Conservation (phyloP, 1,140 invertebrate genomes). For the Idris sp. region DNA sequence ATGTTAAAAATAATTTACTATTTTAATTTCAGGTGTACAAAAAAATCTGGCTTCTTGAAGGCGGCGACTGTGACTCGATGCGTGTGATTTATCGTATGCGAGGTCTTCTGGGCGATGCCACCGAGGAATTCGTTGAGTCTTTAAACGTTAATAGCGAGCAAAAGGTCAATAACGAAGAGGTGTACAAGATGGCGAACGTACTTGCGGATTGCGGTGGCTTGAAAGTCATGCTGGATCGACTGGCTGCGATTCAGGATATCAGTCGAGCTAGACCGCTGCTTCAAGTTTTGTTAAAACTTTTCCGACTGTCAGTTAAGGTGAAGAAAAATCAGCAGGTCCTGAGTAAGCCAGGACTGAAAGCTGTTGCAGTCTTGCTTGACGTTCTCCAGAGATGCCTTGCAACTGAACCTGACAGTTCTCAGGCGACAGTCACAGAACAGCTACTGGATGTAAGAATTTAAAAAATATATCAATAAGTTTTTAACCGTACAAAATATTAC, state of each 20-base stretch:
- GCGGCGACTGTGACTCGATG: conserved; percentile 94
- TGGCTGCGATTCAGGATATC: conserved; percentile 83
- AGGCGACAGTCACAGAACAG: conserved; percentile 88
- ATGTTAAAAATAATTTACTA: no score
- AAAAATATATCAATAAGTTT: no score
- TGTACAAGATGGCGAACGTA: conserved; percentile 89
- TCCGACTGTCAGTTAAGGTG: conserved; percentile 90
- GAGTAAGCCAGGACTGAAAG: conserved; percentile 83
- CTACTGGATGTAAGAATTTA: conserved; percentile 83
- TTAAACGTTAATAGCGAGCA: conserved; percentile 92
- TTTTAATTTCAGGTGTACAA: conserved; percentile 80
- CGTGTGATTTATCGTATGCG: conserved; percentile 99
- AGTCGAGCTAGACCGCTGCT: conserved; percentile 87
- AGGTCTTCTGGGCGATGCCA: conserved; percentile 97
- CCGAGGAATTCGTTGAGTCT: conserved; percentile 98
- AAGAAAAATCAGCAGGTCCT: conserved; percentile 84
- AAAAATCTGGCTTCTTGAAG: conserved; percentile 91
- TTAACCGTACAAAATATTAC: no score
- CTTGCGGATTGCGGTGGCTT: conserved; percentile 91
- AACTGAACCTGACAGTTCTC: conserved; percentile 81
- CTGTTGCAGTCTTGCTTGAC: conserved; percentile 84
- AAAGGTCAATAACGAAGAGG: conserved; percentile 95
- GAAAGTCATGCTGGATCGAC: conserved; percentile 81
- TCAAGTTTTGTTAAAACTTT: conserved; percentile 90
- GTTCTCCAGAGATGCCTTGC: conserved; percentile 84